A percentile compares a stretch with the other conserved stretches of the same genome.
These are phyloP conservation scores for Ramphastos sulfuratus DNA, from an alignment of 2,113 vertebrate genomes.

Conservation along the genomic window DNA sequence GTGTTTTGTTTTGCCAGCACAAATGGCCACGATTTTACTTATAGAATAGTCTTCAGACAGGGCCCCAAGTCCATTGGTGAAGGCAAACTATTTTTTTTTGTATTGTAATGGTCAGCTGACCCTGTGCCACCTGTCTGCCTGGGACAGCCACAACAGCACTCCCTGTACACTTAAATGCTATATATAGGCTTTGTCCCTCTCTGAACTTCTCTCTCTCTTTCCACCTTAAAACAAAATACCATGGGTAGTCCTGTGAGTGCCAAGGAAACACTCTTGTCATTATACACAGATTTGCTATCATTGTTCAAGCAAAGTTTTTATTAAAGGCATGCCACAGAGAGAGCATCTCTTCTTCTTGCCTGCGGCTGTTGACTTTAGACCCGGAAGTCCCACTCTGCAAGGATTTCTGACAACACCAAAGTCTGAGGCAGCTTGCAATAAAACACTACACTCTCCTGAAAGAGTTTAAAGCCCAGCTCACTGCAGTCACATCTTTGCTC, in stretches of 20 bases:
- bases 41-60: not conserved
- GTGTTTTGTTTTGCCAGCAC: not conserved
- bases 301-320: not conserved
- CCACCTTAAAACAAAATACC: not conserved
- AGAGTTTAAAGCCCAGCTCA: not conserved
- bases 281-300: not conserved
- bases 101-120: no score
- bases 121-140: not conserved
- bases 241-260: not conserved
- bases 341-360: not conserved
- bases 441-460: not conserved
- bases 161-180: accelerated
- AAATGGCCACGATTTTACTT: not conserved
- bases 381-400: not conserved
- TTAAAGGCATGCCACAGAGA: not conserved
- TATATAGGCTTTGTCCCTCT: not conserved
- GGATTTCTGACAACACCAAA: not conserved
- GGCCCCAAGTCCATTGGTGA: not conserved
- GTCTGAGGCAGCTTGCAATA: not conserved
- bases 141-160: not conserved
- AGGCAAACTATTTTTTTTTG: not conserved
- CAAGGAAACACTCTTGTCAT: not conserved
- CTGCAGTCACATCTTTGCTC: not conserved
- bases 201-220: not conserved
- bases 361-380: not conserved